Percentiles rank a stretch among this genome's conserved stretches.
Evolutionary conservation across 2,113 vertebrate species (phyloP).

Genomic region (Muscicapa adusta): DNA sequence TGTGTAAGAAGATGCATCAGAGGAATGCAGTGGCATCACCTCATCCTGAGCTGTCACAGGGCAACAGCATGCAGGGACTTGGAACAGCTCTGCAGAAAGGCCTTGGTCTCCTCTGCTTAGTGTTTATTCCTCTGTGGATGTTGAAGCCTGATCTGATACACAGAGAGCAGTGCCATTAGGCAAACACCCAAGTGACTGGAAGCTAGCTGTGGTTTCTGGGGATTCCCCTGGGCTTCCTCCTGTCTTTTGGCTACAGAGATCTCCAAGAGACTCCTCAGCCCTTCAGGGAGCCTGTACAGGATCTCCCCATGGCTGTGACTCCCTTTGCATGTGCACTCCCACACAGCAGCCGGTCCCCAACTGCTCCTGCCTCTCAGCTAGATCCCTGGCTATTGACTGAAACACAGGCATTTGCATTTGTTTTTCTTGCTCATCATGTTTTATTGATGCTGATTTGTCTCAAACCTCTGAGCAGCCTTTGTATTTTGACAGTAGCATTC

Average conservation of each 20-base stretch:
- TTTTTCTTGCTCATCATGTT: slow-evolving; percentile 57
- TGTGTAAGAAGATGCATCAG: background rate
- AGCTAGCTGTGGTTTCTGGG: background rate
- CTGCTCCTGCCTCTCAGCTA: slow-evolving; percentile 36
- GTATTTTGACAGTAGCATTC: slow-evolving; percentile 49
- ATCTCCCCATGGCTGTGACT: background rate
- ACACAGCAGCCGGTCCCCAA: slow-evolving; percentile 5
- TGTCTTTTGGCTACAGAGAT: background rate
- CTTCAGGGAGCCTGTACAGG: background rate
- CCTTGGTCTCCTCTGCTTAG: background rate
- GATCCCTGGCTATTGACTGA: slow-evolving; percentile 23
- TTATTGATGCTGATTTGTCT: slow-evolving; percentile 59
- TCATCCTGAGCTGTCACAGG: background rate
- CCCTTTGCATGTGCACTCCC: background rate
- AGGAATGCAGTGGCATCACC: background rate
- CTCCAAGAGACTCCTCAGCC: slow-evolving; percentile 8
- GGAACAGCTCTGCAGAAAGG: background rate
- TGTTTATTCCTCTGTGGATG: background rate
- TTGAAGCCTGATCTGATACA: background rate
- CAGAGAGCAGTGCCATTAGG: background rate
- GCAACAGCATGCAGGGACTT: background rate
- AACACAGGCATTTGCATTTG: slow-evolving; percentile 48
- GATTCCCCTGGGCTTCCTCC: slow-evolving; percentile 26
- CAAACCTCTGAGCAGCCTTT: slow-evolving; percentile 38
- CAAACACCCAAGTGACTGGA: background rate